Conservation (phyloP, 2,797 vertebrate species). For the Pogonophryne albipinna region DNA sequence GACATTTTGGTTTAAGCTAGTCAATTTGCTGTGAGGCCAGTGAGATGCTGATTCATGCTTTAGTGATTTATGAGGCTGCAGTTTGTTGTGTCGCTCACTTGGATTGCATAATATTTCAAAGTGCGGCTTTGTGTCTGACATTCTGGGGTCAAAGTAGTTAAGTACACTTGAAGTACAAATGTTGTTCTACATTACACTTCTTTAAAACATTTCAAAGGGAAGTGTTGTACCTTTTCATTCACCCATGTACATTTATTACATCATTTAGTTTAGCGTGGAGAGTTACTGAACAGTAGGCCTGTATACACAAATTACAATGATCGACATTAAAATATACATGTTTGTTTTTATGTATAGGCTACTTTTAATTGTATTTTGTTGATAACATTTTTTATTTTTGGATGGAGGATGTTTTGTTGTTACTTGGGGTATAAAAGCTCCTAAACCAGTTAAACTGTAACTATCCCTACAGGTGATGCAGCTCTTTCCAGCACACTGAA, state of each 20-base stretch:
- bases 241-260: not conserved
- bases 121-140: too few species aligned
- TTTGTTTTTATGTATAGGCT: too few species aligned
- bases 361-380: too few species aligned
- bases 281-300: not conserved
- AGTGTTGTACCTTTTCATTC: not conserved
- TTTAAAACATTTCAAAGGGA: not conserved
- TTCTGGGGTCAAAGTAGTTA: not conserved
- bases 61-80: slow-evolving; percentile 2
- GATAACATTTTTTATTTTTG: too few species aligned
- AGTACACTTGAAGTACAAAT: not conserved
- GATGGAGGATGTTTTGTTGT: too few species aligned
- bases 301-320: too few species aligned
- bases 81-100: too few species aligned
- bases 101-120: too few species aligned
- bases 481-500: not conserved
- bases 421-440: not conserved
- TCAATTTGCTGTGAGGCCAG: slow-evolving; percentile 2
- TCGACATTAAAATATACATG: too few species aligned
- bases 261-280: not conserved
- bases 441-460: not conserved
- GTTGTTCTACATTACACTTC: not conserved
- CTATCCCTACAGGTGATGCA: not conserved
- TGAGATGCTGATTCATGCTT: not conserved
- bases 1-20: too few species aligned